phyloP scores from a whole-genome alignment of 1,140 invertebrate species.

The Atta colombica region DNA sequence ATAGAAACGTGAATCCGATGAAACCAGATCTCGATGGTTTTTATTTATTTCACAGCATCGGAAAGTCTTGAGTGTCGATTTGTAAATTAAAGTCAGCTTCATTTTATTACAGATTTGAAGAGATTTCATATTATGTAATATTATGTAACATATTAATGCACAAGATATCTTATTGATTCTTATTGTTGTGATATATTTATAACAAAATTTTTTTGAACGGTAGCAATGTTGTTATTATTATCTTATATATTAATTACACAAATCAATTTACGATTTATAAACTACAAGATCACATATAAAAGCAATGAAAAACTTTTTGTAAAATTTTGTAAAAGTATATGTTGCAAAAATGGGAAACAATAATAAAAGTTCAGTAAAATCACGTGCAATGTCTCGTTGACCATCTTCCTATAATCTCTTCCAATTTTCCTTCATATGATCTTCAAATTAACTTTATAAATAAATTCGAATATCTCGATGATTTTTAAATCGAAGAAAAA shows the following conservation, averaged over 20 bases:
- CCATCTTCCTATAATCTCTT: neutral
- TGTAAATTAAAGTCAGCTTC: neutral
- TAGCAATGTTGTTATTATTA: neutral
- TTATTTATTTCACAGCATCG: neutral
- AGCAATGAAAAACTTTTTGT: neutral
- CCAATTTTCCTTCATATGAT: neutral
- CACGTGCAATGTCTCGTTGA: neutral
- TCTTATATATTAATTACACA: neutral
- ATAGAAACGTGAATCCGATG: neutral
- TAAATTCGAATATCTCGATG: neutral
- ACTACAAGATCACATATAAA: neutral
- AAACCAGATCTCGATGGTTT: neutral
- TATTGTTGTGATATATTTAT: neutral
- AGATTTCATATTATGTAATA: neutral
- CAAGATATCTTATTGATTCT: neutral
- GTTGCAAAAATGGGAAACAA: neutral
- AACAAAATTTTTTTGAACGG: neutral
- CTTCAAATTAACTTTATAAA: neutral
- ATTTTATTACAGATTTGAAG: neutral
- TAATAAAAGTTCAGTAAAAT: slow-evolving; percentile 32
- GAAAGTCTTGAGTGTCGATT: neutral
- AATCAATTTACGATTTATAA: neutral
- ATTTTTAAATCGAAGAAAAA: neutral
- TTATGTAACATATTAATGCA: neutral
- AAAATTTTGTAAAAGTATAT: slow-evolving; percentile 17